Conservation (phyloP, 2,888 invertebrate genomes). For the Dascillus cervinus region DNA sequence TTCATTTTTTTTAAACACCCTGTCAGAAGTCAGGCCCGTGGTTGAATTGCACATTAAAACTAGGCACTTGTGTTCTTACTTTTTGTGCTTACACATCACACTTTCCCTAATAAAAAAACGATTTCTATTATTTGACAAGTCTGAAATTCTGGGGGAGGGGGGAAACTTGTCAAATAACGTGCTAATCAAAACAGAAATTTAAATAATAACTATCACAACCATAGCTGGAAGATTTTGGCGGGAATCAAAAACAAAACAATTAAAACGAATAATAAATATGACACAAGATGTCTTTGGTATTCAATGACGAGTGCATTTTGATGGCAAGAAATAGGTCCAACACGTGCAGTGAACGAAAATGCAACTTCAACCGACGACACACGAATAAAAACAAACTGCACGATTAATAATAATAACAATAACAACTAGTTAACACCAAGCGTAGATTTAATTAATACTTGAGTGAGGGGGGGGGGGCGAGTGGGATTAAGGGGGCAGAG, state of each 20-base stretch:
- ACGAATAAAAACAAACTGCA: conserved; percentile 20
- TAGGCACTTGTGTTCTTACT: conserved; percentile 41
- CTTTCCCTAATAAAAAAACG: too few relatives aligned
- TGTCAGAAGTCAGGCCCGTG: conserved; percentile 42
- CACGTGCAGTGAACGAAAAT: conserved; percentile 16
- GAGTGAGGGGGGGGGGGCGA: conserved; percentile 34
- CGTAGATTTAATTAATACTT: conserved; percentile 38
- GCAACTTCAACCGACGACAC: conserved; percentile 7
- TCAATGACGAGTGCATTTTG: conserved; percentile 29
- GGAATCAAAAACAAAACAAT: conserved; percentile 24
- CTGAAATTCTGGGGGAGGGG: too few relatives aligned
- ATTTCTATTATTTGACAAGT: too few relatives aligned
- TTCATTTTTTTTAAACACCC: conserved; percentile 33
- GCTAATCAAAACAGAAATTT: too few relatives aligned
- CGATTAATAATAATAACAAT: conserved; percentile 23
- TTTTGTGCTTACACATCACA: too few relatives aligned
- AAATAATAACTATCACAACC: conserved; percentile 42
- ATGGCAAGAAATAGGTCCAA: conserved; percentile 28
- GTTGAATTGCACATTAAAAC: conserved; percentile 42
- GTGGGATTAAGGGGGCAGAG: too few relatives aligned
- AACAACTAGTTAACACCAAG: conserved; percentile 31
- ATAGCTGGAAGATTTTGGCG: conserved; percentile 43
- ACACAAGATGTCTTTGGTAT: conserved; percentile 43
- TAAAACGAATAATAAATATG: conserved; percentile 32
- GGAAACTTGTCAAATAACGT: too few relatives aligned